These are phyloP conservation scores for Haliclona indistincta DNA, from an alignment of 37 sponge, comb jelly and placozoan species.

Conservation along the genomic window DNA sequence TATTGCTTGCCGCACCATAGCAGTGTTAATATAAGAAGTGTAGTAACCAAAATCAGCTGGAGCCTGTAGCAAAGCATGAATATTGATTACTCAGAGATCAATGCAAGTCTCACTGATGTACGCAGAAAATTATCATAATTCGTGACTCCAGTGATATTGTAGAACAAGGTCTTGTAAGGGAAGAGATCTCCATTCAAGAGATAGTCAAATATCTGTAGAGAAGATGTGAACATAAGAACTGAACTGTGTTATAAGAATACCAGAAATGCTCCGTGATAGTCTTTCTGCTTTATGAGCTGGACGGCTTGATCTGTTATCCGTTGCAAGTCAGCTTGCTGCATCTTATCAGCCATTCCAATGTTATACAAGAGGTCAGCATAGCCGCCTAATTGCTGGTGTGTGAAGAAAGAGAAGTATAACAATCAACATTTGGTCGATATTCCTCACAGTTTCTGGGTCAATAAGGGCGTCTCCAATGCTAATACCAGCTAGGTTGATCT, in stretches of 20 bases:
- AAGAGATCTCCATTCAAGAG: constrained; percentile 80
- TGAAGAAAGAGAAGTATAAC: neutral
- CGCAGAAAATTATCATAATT: constrained; percentile 81
- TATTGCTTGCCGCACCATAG: constrained; percentile 49
- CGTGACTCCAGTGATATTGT: constrained; percentile 77
- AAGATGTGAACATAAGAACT: neutral
- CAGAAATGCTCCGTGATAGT: constrained; percentile 69
- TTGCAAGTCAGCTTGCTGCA: constrained; percentile 45
- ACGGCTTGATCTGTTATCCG: constrained; percentile 34
- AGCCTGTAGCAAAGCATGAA: constrained; percentile 4
- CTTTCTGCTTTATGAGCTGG: constrained; percentile 20
- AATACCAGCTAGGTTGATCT: constrained; percentile 80
- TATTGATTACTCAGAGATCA: neutral
- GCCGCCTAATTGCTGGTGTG: constrained; percentile 48
- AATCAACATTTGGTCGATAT: neutral
- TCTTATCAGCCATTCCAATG: constrained; percentile 62
- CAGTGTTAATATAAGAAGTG: constrained; percentile 33
- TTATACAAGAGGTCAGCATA: constrained; percentile 72
- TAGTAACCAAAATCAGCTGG: constrained; percentile 80
- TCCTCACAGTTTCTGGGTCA: constrained; percentile 83
- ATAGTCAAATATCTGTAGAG: constrained; percentile 61
- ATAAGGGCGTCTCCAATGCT: constrained; percentile 84
- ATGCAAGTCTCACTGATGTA: constrained; percentile 20
- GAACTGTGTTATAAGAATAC: constrained; percentile 14
- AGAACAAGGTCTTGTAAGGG: constrained; percentile 80